phyloP scores from a whole-genome alignment of 2,113 vertebrate species.

The Epinephelus lanceolatus region DNA sequence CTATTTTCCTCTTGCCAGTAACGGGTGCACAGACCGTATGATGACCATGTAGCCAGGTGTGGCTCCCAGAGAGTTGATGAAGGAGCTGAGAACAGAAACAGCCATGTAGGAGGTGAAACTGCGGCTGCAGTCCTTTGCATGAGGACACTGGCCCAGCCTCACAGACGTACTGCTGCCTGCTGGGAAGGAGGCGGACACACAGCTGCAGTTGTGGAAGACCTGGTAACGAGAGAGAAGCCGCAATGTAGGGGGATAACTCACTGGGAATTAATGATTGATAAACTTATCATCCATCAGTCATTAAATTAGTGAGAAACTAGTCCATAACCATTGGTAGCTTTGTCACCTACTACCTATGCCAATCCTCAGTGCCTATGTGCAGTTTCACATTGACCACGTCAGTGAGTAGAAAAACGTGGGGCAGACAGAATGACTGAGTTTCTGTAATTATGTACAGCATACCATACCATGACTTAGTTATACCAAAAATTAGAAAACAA shows the following conservation, averaged over 20 bases:
- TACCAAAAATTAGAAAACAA: too few relatives aligned
- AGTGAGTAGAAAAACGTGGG: too few relatives aligned
- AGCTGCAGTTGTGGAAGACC: constrained; percentile 94
- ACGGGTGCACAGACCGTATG: constrained; percentile 83
- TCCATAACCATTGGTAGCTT: too few relatives aligned
- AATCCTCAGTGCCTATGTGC: too few relatives aligned
- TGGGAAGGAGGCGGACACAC: constrained; percentile 80
- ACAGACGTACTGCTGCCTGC: constrained; percentile 84
- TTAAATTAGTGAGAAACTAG: neutral
- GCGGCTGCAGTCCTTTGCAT: constrained; percentile 79
- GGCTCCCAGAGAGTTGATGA: constrained; percentile 82
- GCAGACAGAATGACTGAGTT: too few relatives aligned
- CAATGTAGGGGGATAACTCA: neutral
- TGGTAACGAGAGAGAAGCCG: constrained; percentile 55
- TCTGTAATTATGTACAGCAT: too few relatives aligned
- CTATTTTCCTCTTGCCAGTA: too few relatives aligned
- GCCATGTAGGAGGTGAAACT: constrained; percentile 87
- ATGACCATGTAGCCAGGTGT: constrained; percentile 85
- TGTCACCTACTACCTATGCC: too few relatives aligned
- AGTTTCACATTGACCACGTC: too few relatives aligned
- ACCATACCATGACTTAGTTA: too few relatives aligned
- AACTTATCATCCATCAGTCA: too few relatives aligned
- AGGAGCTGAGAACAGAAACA: constrained; percentile 82
- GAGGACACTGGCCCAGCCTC: constrained; percentile 88
- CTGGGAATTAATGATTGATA: neutral